These are phyloP conservation scores for Drosophila fulvimacula DNA, from an alignment of 2,888 invertebrate genomes.

Conservation along the genomic window DNA sequence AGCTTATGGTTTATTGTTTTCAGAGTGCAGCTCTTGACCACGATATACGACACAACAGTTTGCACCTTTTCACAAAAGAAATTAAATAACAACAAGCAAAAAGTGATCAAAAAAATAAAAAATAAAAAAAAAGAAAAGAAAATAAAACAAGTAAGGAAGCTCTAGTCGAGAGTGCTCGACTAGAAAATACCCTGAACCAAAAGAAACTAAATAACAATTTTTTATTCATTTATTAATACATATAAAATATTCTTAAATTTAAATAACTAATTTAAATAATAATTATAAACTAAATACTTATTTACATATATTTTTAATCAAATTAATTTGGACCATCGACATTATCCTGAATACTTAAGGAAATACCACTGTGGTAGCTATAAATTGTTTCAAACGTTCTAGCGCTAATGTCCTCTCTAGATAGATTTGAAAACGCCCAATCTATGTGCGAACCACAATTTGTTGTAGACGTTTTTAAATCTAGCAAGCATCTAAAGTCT, in stretches of 20 bases:
- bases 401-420: background rate
- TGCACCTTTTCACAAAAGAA: conserved; percentile 7
- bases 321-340: background rate
- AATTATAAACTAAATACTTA: no score
- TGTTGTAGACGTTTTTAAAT: no score
- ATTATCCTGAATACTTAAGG: background rate
- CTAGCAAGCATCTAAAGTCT: no score
- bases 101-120: background rate
- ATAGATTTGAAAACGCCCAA: background rate
- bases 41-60: background rate
- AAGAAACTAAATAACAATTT: no score
- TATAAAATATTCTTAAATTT: no score
- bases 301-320: no score
- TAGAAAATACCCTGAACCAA: no score
- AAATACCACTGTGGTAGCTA: background rate
- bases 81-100: conserved; percentile 14
- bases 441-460: no score
- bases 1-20: conserved; percentile 45
- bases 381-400: background rate
- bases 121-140: background rate
- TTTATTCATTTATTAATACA: no score
- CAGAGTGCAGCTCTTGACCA: background rate
- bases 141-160: no score
- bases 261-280: no score
- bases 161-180: no score